phyloP scores from a whole-genome alignment of 2,888 invertebrate genomes.

The Eupithecia insigniata region DNA sequence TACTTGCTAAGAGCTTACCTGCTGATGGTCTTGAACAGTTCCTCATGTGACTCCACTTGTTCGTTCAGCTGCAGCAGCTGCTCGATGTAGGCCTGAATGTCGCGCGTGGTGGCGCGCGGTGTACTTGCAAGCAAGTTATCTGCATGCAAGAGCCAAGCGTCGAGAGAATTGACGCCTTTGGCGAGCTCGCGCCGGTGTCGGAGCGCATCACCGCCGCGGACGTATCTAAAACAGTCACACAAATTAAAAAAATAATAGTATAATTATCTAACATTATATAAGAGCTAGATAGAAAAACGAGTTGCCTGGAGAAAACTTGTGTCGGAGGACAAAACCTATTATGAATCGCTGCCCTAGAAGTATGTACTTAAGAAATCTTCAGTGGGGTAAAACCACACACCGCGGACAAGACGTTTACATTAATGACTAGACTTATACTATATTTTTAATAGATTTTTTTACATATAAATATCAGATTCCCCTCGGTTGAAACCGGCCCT shows the following conservation, averaged over 20 bases:
- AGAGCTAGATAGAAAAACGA: too few relatives aligned
- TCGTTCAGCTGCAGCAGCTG: constrained; percentile 89
- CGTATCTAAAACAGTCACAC: constrained; percentile 74
- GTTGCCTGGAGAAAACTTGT: too few relatives aligned
- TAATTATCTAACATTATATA: too few relatives aligned
- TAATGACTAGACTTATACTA: too few relatives aligned
- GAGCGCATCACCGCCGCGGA: constrained; percentile 93
- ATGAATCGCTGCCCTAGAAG: too few relatives aligned
- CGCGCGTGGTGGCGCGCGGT: constrained; percentile 89
- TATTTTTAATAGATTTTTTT: too few relatives aligned
- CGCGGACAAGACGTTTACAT: too few relatives aligned
- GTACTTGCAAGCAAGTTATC: constrained; percentile 88
- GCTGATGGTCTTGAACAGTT: constrained; percentile 94
- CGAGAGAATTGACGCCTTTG: constrained; percentile 88
- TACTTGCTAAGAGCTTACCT: constrained; percentile 64
- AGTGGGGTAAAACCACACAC: too few relatives aligned
- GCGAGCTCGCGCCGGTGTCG: constrained; percentile 92
- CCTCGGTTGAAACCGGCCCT: too few relatives aligned
- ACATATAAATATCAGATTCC: too few relatives aligned
- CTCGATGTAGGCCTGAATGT: constrained; percentile 91
- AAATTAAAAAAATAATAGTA: neutral
- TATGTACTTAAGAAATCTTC: too few relatives aligned
- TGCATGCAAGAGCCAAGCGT: constrained; percentile 91
- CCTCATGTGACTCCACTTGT: constrained; percentile 94
- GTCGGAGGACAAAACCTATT: too few relatives aligned